Evolutionary conservation across 2,888 invertebrate genomes (phyloP), one percentile per base, ranked within the genome.

Genomic region (Cetonia aurata): DNA sequence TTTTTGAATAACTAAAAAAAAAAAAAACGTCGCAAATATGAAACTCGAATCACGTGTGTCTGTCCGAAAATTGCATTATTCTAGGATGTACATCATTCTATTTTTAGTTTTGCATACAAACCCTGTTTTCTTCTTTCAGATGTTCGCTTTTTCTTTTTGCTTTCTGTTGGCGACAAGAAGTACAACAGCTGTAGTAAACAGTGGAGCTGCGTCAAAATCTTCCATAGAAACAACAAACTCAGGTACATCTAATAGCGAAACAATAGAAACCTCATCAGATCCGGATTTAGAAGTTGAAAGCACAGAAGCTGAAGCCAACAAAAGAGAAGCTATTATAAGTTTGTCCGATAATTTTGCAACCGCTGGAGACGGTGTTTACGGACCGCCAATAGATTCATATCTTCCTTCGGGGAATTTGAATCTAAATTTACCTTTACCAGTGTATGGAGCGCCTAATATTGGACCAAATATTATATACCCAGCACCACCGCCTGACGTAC

Each of bases 391-490:
- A 15, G 79, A 82, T 71, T 77, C 82, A 0, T 83, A 85, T 71
- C 76, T 81, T 37, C 81, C 83, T 46, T 74, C 83, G 46, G 76
- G 79, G 42, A 79, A 80, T 84, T 79, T 65, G n/a, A 69, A 56
- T 57, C 19, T 85, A 82, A 88, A 87, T 70, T 82, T 85, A 12
- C 89, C 89, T 1, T 84, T 86, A 1, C 89, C 89, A 15, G 86
- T 90, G 0, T 90, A 90, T 78, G 89, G 89, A 67, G 87, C 87
- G 0, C 89, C 89, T 3, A 86, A 88, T 72, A 81, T 84, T 55
- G 84, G 86, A 8, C 79, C 82, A 3, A 85, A 83, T 69, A 73
- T 84, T 41, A 79, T 85, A 55, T 86, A 86, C 77, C 85, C 86
- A n/a, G 82, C 81, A 57, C 87, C 86, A 41, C 85, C 86, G 4